Evolutionary conservation across 2,113 vertebrate genomes (phyloP).

Genomic region (Copsychus sechellarum): DNA sequence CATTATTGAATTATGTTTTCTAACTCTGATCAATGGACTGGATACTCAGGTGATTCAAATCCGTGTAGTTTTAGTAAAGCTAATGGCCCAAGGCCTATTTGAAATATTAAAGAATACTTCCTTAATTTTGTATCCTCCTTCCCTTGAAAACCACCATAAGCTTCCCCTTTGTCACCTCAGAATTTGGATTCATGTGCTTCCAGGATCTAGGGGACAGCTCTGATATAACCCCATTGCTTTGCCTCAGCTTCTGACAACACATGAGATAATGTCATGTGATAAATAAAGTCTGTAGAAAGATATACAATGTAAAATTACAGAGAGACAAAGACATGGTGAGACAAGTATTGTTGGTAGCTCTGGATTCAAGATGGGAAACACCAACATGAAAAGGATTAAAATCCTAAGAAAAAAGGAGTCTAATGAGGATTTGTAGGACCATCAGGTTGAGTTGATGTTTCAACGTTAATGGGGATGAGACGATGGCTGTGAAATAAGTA

Average conservation of each 20-base stretch:
- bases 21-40: background rate
- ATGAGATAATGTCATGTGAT: background rate
- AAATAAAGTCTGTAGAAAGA: background rate
- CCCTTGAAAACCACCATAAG: background rate
- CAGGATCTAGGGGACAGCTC: background rate
- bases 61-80: background rate
- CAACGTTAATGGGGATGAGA: background rate
- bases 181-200: background rate
- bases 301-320: background rate
- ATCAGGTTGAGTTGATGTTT: background rate
- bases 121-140: background rate
- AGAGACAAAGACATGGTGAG: background rate
- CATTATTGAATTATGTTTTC: background rate
- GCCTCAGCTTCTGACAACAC: background rate
- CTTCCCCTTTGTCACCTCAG: background rate
- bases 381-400: background rate
- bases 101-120: background rate
- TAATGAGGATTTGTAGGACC: background rate
- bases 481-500: background rate
- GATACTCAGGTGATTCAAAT: background rate
- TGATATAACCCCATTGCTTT: background rate
- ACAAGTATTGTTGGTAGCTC: background rate
- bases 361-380: background rate
- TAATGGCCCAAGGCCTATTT: background rate
- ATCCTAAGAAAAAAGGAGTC: background rate